These are phyloP conservation scores for Lordiphosa clarofinis DNA, from an alignment of 1,140 invertebrate species.

Conservation along the genomic window DNA sequence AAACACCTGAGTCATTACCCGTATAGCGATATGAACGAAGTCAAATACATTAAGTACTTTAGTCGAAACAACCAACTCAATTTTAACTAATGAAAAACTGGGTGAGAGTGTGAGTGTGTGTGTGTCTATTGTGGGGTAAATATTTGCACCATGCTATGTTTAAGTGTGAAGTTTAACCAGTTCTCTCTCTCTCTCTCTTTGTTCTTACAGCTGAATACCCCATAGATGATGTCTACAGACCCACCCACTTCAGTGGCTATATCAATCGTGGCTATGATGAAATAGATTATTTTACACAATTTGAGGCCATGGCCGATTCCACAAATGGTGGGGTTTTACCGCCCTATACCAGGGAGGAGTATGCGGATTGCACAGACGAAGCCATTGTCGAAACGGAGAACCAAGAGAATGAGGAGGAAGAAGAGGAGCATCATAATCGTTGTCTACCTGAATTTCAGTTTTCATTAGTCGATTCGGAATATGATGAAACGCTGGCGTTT, in stretches of 20 bases:
- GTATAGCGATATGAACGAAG: slow-evolving; percentile 4
- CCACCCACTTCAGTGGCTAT: slow-evolving; percentile 47
- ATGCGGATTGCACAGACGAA: slow-evolving; percentile 44
- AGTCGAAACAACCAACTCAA: slow-evolving; percentile 29
- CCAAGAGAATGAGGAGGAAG: slow-evolving; percentile 6
- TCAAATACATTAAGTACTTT: slow-evolving; percentile 9
- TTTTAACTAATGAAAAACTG: slow-evolving; percentile 48
- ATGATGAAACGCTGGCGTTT: slow-evolving; percentile 83
- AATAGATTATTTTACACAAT: slow-evolving; percentile 68
- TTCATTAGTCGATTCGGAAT: slow-evolving; percentile 82
- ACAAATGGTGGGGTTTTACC: slow-evolving; percentile 28
- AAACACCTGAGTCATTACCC: slow-evolving; percentile 9
- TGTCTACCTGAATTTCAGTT: slow-evolving; percentile 77
- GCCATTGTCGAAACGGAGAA: slow-evolving; percentile 1
- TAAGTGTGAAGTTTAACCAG: no score
- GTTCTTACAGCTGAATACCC: slow-evolving; percentile 44
- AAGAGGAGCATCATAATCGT: slow-evolving; percentile 29
- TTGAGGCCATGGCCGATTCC: slow-evolving; percentile 50
- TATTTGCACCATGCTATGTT: not conserved
- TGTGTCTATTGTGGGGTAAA: not conserved
- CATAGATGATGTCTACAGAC: slow-evolving; percentile 50
- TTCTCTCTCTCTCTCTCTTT: not conserved
- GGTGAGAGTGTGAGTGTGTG: slow-evolving; percentile 1
- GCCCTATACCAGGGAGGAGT: slow-evolving; percentile 29
- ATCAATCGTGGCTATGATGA: slow-evolving; percentile 69